phyloP scores from a whole-genome alignment of 1,140 invertebrate genomes.

The Eriosoma lanigerum region DNA sequence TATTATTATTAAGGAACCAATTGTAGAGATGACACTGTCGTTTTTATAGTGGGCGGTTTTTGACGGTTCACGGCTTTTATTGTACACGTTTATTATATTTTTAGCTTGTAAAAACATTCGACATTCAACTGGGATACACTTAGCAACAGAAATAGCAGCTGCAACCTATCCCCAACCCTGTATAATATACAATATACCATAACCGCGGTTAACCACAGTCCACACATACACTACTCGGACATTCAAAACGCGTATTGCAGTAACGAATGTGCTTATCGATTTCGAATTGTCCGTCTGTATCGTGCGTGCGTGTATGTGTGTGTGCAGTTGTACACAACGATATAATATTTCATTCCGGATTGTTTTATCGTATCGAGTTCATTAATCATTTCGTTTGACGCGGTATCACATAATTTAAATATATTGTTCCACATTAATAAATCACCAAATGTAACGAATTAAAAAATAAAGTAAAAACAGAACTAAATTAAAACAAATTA shows the following conservation, averaged over 20 bases:
- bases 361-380: neutral
- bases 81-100: constrained; percentile 2
- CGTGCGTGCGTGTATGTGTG: neutral
- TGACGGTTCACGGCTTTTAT: neutral
- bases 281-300: neutral
- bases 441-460: neutral
- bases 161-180: neutral
- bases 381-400: constrained; percentile 9
- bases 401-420: constrained; percentile 5
- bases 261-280: constrained; percentile 1
- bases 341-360: constrained; percentile 3
- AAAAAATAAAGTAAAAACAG: neutral
- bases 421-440: neutral
- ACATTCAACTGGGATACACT: neutral
- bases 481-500: neutral
- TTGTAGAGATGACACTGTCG: too few species aligned
- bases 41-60: too few species aligned
- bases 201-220: neutral
- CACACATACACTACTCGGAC: neutral
- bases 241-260: neutral
- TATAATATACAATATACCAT: neutral
- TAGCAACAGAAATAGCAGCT: neutral
- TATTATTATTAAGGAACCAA: too few species aligned
- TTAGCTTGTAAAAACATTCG: constrained; percentile 22
- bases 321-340: too few species aligned